Percentiles rank a stretch among this genome's conserved stretches.
Evolutionary conservation across 23 tunicate species (phyloP).

Genomic region (Ascidia mentula): DNA sequence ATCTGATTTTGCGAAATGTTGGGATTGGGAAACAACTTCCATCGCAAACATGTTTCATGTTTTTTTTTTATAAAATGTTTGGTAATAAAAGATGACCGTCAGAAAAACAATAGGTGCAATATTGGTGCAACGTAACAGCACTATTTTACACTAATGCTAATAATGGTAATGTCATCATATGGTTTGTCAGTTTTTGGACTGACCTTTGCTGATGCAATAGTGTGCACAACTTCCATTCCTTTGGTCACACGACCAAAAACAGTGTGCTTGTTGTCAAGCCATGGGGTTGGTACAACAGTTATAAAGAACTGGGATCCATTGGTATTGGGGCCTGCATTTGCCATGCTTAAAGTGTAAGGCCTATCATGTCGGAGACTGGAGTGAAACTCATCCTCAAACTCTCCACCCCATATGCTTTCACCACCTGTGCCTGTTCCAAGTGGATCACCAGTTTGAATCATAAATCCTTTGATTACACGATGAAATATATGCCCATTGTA

Average conservation of each 20-base stretch:
- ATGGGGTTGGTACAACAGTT: constrained; percentile 90
- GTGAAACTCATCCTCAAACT: constrained; percentile 98
- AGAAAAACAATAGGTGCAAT: no score
- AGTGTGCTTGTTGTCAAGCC: constrained; percentile 99
- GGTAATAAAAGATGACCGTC: no score
- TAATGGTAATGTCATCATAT: constrained; percentile 89
- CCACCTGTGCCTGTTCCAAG: constrained; percentile 98
- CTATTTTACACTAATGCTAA: constrained; percentile 75
- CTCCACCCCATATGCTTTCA: constrained; percentile 97
- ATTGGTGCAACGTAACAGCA: background rate
- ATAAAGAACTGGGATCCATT: constrained; percentile 98
- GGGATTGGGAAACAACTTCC: no score
- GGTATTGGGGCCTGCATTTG: constrained; percentile 97
- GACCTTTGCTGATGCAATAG: constrained; percentile 61
- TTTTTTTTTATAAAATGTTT: no score
- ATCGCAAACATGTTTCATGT: no score
- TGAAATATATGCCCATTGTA: constrained; percentile 97
- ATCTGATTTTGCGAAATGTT: no score
- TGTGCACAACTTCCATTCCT: constrained; percentile 97
- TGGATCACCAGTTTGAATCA: constrained; percentile 97
- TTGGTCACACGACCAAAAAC: constrained; percentile 83
- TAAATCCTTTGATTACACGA: constrained; percentile 93
- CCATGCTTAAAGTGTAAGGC: constrained; percentile 92
- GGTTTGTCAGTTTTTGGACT: constrained; percentile 97
- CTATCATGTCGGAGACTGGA: constrained; percentile 83